phyloP scores from a whole-genome alignment of 2,888 invertebrate genomes.

The Caenorhabditis wallacei region DNA sequence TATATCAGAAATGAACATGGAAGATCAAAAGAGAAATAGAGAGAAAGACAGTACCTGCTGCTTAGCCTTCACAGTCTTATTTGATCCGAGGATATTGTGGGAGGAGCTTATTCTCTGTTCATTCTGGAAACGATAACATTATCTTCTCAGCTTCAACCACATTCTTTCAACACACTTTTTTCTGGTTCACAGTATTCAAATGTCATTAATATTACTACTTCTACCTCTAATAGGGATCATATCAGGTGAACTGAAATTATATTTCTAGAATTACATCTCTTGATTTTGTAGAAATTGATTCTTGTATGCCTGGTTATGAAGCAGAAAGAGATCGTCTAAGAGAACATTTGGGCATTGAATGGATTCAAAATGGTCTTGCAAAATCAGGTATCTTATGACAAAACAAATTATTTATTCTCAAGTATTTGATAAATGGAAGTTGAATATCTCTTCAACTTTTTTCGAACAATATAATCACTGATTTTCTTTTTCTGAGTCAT shows the following conservation, averaged over 20 bases:
- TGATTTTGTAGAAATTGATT: conserved; percentile 33
- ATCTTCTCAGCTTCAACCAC: background rate
- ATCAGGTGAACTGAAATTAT: background rate
- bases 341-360: conserved; percentile 82
- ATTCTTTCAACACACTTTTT: background rate
- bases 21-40: conserved; percentile 50
- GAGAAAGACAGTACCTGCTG: conserved; percentile 48
- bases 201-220: conserved; percentile 36
- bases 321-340: conserved; percentile 80
- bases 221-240: conserved; percentile 9
- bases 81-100: conserved; percentile 26
- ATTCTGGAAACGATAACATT: conserved; percentile 32
- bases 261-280: conserved; percentile 12
- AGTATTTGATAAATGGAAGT: too few relatives aligned
- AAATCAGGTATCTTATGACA: conserved; percentile 65
- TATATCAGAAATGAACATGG: conserved; percentile 31
- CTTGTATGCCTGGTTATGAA: conserved; percentile 82
- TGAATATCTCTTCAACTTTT: too few relatives aligned
- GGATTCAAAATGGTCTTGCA: conserved; percentile 79
- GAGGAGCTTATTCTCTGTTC: conserved; percentile 35
- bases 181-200: conserved; percentile 24
- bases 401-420: too few relatives aligned
- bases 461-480: too few relatives aligned
- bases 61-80: conserved; percentile 15
- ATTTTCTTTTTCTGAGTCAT: conserved; percentile 8